phyloP scores from a whole-genome alignment of 2,797 vertebrate genomes.

The Hafferia zeledoni region DNA sequence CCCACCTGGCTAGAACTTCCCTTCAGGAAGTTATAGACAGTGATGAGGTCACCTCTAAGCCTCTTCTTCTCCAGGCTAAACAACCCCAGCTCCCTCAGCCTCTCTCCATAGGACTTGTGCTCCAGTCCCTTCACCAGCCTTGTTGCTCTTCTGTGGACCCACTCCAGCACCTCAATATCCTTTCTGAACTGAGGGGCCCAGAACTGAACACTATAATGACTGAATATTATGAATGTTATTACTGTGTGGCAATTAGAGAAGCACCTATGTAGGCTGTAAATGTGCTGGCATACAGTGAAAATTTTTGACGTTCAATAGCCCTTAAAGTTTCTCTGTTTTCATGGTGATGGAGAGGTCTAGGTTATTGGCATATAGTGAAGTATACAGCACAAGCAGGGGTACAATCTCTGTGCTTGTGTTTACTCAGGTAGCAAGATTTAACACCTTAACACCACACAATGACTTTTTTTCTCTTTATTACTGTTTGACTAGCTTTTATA shows the following conservation, averaged over 20 bases:
- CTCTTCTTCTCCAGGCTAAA: too few species aligned
- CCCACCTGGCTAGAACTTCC: too few species aligned
- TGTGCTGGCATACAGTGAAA: conserved; percentile 21
- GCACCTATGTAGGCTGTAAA: conserved; percentile 9
- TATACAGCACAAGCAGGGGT: neutral
- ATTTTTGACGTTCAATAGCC: conserved; percentile 23
- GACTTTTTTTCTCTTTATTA: neutral
- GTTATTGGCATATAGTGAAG: neutral
- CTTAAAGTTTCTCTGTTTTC: conserved; percentile 63
- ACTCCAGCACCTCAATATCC: too few species aligned
- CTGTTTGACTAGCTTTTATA: neutral
- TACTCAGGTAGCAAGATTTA: neutral
- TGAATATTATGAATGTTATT: neutral
- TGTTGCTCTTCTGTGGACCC: too few species aligned
- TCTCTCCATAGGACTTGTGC: too few species aligned
- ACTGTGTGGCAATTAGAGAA: conserved; percentile 21
- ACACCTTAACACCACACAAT: neutral
- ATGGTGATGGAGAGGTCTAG: neutral
- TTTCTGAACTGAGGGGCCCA: too few species aligned
- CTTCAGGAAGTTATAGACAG: too few species aligned
- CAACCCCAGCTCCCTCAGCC: too few species aligned
- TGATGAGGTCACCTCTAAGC: too few species aligned
- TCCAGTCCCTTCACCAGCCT: too few species aligned
- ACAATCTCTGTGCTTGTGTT: neutral
- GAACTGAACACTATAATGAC: too few species aligned